phyloP scores from a whole-genome alignment of 2,888 invertebrate species.

The Ichneumoninae sp. region DNA sequence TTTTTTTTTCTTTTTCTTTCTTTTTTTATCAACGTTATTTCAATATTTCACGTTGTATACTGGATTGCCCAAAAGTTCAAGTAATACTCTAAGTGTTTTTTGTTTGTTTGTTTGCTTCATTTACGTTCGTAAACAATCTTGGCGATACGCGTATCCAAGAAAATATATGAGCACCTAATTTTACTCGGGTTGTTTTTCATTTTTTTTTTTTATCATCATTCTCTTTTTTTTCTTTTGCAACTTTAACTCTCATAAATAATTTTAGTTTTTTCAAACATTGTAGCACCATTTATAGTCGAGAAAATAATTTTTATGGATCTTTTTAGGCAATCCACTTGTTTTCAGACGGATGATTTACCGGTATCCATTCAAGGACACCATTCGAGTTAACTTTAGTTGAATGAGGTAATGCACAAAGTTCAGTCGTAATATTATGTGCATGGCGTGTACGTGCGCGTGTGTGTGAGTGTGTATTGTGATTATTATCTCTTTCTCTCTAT shows the following conservation, averaged over 20 bases:
- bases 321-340: conserved; percentile 79
- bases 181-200: conserved; percentile 59
- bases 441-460: conserved; percentile 36
- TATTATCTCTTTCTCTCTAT: conserved; percentile 49
- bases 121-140: conserved; percentile 67
- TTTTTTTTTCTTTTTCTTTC: conserved; percentile 54
- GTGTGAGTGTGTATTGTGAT: conserved; percentile 34
- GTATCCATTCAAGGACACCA: conserved; percentile 74
- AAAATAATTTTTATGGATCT: conserved; percentile 76
- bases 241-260: conserved; percentile 73
- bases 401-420: conserved; percentile 81
- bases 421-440: conserved; percentile 78
- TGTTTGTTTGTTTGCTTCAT: conserved; percentile 66
- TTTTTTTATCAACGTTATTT: conserved; percentile 56
- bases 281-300: conserved; percentile 76
- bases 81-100: conserved; percentile 58
- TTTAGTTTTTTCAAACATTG: conserved; percentile 71
- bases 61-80: conserved; percentile 78
- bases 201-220: too few relatives aligned
- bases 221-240: conserved; percentile 21
- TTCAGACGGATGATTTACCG: conserved; percentile 80
- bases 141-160: conserved; percentile 73
- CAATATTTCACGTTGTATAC: conserved; percentile 69
- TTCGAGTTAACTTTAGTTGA: conserved; percentile 81
- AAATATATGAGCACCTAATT: conserved; percentile 78